A percentile compares a stretch with the other conserved stretches of the same genome.
phyloP scores from a whole-genome alignment of 2,888 invertebrate genomes.

The Geotrupes spiniger region DNA sequence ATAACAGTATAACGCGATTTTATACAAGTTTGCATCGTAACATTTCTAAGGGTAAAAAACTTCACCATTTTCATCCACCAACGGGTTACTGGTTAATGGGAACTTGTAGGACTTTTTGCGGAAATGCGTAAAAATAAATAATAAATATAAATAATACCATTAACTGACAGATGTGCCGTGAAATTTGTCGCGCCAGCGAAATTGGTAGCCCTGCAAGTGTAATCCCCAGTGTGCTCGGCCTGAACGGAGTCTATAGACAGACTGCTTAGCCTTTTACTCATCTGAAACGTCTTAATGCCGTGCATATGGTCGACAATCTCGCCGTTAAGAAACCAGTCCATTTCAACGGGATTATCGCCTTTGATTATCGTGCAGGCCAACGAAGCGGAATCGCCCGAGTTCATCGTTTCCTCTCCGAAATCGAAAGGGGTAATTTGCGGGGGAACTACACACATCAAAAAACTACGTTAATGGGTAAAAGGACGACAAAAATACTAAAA shows the following conservation, averaged over 20 bases:
- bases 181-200: slow-evolving; percentile 61
- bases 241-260: slow-evolving; percentile 70
- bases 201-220: slow-evolving; percentile 69
- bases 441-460: slow-evolving; percentile 53
- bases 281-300: slow-evolving; percentile 59
- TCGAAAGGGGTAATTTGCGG: slow-evolving; percentile 68
- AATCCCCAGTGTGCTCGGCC: slow-evolving; percentile 68
- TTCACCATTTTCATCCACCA: too few species aligned
- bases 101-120: not conserved
- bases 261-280: slow-evolving; percentile 63
- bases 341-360: slow-evolving; percentile 73
- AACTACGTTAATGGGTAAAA: slow-evolving; percentile 15
- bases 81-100: too few species aligned
- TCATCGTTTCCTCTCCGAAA: slow-evolving; percentile 65
- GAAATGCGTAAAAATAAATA: not conserved
- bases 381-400: slow-evolving; percentile 71
- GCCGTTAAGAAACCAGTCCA: slow-evolving; percentile 63
- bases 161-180: slow-evolving; percentile 29
- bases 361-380: slow-evolving; percentile 70
- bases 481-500: slow-evolving; percentile 9
- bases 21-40: too few species aligned
- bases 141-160: slow-evolving; percentile 27
- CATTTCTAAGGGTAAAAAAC: too few species aligned
- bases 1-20: too few species aligned
- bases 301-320: slow-evolving; percentile 46